Evolutionary conservation across 2,797 vertebrate genomes (phyloP).

Genomic region (Bovichtus diacanthus): DNA sequence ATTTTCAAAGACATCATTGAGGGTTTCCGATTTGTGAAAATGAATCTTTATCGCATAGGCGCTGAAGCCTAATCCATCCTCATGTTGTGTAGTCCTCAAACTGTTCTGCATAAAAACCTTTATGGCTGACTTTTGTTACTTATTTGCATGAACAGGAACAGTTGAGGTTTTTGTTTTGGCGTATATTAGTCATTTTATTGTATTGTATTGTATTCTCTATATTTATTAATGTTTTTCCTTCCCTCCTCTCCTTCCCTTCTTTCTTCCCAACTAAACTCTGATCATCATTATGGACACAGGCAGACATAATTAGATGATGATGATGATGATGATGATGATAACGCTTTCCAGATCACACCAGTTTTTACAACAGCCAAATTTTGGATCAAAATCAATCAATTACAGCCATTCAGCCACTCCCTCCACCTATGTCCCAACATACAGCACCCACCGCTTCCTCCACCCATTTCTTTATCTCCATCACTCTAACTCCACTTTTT

Average conservation of each 20-base stretch:
- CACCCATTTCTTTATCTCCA: not conserved
- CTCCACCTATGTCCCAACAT: not conserved
- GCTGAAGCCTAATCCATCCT: not conserved
- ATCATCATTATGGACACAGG: not conserved
- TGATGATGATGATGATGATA: not conserved
- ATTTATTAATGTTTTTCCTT: too few relatives aligned
- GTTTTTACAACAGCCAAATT: not conserved
- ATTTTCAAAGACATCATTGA: not conserved
- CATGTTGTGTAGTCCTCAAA: not conserved
- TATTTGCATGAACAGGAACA: not conserved
- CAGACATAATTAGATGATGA: not conserved
- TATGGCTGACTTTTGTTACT: not conserved
- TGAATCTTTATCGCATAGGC: not conserved
- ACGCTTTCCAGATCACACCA: not conserved
- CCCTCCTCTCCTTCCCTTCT: too few relatives aligned
- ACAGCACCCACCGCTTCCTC: constrained; percentile 2
- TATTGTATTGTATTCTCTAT: too few relatives aligned
- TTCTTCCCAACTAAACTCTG: not conserved
- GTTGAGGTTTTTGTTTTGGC: too few relatives aligned
- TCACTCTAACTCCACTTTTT: constrained; percentile 15
- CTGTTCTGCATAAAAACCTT: not conserved
- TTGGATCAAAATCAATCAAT: not conserved
- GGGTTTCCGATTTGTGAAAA: constrained; percentile 4
- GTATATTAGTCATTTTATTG: too few relatives aligned
- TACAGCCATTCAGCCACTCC: too few relatives aligned